Base-by-base conservation (phyloP, 2,113 vertebrate species). In the Halcyon senegalensis region DNA sequence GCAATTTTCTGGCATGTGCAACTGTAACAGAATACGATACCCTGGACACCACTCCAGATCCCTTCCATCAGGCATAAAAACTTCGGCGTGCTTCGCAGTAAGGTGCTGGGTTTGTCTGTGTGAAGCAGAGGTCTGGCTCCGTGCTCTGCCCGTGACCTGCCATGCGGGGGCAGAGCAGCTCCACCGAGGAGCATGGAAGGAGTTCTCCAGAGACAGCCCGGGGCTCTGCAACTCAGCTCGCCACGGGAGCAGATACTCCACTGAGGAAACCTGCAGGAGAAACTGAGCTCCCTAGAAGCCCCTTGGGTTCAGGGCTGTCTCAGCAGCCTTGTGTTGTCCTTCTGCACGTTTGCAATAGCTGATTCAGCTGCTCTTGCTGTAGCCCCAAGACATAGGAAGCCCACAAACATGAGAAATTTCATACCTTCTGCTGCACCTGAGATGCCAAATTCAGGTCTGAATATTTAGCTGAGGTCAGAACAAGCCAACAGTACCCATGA, bases 101-200 rank as follows among this genome's bases (percentile, higher is more conserved):
- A 35, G 78, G 5, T 25, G 67, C 17, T 64, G 62, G 68, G n/a
- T 76, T 74, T 56, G 75, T 69, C 30, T 7, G 39, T 2, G 30
- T 53, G 46, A 76, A 18, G 85, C 11, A 0, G 41, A 43, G 77
- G 55, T 59, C 79, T 76, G 81, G 66, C 62, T 89, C 95, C 21
- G 1, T 91, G 96, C 84, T 96, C 91, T 96, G 87, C 84, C n/a
- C 0, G 66, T 66, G 90, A 92, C 96, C 95, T 87, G 78, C 96
- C 96, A 94, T 95, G 87, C 3, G 96, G 70, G 96, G 96, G 96
- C 96, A 97, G 74, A 95, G 70, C 94, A 82, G 87, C 94, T 97
- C 96, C 91, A 97, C 91, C 67, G 6, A 83, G 95, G 59, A 92
- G 11, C n/a, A 1, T 11, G 10, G 23, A 51, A 13, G 12, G 15